These are phyloP conservation scores for Molothrus ater DNA, from an alignment of 2,797 vertebrate genomes.

Conservation along the genomic window DNA sequence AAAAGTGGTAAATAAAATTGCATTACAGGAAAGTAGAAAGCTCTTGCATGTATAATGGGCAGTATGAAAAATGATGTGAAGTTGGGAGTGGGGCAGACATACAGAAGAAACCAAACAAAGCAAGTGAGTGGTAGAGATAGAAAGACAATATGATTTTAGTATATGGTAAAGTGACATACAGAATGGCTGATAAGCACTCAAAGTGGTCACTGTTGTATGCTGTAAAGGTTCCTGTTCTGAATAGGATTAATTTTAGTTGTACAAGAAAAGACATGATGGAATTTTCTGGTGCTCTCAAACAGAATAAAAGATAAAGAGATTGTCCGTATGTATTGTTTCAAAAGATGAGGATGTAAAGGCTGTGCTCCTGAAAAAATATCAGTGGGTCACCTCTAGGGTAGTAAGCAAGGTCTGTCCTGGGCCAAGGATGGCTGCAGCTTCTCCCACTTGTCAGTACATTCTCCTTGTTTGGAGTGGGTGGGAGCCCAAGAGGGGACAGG, in stretches of 20 bases:
- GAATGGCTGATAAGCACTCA: neutral
- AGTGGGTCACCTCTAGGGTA: neutral
- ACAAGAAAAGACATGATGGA: neutral
- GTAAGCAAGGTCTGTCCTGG: neutral
- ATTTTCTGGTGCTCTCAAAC: neutral
- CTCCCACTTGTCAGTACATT: neutral
- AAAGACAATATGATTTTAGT: neutral
- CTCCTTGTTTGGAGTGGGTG: neutral
- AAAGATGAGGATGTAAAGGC: neutral
- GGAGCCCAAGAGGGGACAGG: neutral
- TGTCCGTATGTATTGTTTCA: fast-evolving
- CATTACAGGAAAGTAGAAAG: neutral
- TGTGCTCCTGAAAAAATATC: neutral
- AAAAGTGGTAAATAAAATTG: neutral
- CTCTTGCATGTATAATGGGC: neutral
- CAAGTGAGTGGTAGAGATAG: neutral
- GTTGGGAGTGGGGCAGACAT: neutral
- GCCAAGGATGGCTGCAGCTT: neutral
- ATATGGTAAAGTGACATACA: neutral
- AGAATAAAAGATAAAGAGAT: neutral
- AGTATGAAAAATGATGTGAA: neutral
- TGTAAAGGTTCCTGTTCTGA: neutral
- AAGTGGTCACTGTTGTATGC: neutral
- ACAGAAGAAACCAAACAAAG: neutral
- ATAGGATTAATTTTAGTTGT: neutral